Evolutionary conservation across 2,113 vertebrate genomes (phyloP).

Genomic region (Ursus arctos): DNA sequence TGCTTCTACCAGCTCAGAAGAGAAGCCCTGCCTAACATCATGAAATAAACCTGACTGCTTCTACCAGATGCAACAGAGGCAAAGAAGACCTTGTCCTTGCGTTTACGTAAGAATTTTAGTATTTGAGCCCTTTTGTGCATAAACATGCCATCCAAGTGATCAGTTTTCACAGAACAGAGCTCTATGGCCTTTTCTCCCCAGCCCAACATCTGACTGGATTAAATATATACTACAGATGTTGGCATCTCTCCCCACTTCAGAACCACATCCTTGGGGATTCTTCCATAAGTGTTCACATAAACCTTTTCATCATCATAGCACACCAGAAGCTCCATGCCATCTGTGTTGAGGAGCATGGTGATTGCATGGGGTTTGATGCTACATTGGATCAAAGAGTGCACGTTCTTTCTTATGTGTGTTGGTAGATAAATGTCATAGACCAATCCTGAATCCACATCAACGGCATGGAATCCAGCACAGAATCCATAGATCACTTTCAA

Average conservation of each 20-base stretch:
- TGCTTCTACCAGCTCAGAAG: conserved; percentile 98
- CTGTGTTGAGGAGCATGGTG: conserved; percentile 98
- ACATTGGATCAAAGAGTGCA: conserved; percentile 91
- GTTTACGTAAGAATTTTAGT: conserved; percentile 98
- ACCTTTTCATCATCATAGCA: conserved; percentile 99
- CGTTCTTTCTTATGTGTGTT: conserved; percentile 94
- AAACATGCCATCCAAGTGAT: conserved; percentile 98
- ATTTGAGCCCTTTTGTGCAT: conserved; percentile 99
- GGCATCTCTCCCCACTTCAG: conserved; percentile 99
- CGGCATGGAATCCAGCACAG: conserved; percentile 96
- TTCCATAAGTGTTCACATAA: conserved; percentile 97
- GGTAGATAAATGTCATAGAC: conserved; percentile 99
- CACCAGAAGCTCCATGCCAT: conserved; percentile 98
- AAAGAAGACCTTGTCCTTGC: conserved; percentile 99
- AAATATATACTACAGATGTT: conserved; percentile 98
- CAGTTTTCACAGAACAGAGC: conserved; percentile 98
- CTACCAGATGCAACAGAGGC: conserved; percentile 98
- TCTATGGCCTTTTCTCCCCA: conserved; percentile 99
- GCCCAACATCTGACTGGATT: conserved; percentile 99
- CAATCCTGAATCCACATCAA: conserved; percentile 97
- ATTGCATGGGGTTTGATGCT: conserved; percentile 98
- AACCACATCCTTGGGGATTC: conserved; percentile 99
- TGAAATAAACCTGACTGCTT: conserved; percentile 99
- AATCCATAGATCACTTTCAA: conserved; percentile 99
- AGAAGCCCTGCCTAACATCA: conserved; percentile 98